Base-by-base conservation (phyloP, 2,113 vertebrate species). In the Caloenas nicobarica region DNA sequence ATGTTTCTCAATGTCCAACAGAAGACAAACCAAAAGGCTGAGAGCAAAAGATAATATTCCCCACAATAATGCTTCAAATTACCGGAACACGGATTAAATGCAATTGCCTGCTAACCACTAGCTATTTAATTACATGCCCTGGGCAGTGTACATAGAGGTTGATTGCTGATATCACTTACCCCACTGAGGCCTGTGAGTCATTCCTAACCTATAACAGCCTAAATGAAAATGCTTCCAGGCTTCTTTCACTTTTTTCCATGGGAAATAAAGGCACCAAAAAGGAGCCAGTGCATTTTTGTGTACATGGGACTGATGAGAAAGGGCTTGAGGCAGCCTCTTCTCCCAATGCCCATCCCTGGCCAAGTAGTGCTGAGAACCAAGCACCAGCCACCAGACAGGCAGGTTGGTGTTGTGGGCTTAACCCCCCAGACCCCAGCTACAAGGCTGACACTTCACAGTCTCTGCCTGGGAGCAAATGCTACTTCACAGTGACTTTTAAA, bases 101-200 rank as follows among this genome's bases (percentile, higher is more conserved):
- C 11, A 81, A 53, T 51, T 88, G 60, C 28, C 51, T 61, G 53
- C 68, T 90, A 91, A 92, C 56, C 22, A n/a, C 72, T 72, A 84
- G 72, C 69, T 84, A 16, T 84, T 88, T 94, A 90, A 93, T 90
- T 84, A 81, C 28, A 17, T 72, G 68, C 56, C 90, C 68, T 84
- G 56, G 26, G 28, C 71, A 88, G 46, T 9, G 18, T 64, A 56
- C 18, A 81, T 88, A 77, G 46, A 77, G n/a, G 70, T 36, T 69
- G 48, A 74, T 69, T 34, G 28, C 53, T 92, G 69, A 46, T 78
- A 71, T 40, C 44, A 10, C 25, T 88, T 68, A 81, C 15, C 18
- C 40, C 61, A 64, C 42, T 25, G 34, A 94, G 60, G 19, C 61
- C 57, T 25, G 16, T 71, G 82, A 90, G 38, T 86, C 38, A 88